Percentiles rank a stretch among this genome's conserved stretches.
Evolutionary conservation across 2,888 invertebrate genomes (phyloP).

Genomic region (Notodonta dromedarius): DNA sequence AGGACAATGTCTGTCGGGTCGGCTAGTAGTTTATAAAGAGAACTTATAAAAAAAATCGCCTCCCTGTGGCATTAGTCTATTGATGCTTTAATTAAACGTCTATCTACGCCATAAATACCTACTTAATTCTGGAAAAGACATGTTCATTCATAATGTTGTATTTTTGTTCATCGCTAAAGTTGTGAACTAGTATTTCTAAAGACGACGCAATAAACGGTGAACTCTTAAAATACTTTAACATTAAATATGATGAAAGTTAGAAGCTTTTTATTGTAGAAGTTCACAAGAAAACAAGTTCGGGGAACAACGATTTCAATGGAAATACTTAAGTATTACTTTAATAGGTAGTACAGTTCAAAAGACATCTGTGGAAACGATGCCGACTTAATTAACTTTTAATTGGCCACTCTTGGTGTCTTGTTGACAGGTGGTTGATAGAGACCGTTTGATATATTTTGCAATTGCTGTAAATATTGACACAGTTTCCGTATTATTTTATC

Average conservation of each 20-base stretch:
- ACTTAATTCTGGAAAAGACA: no score
- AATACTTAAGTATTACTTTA: constrained; percentile 5
- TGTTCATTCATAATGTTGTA: no score
- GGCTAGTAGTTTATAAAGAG: no score
- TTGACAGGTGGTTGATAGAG: neutral
- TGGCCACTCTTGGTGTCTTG: neutral
- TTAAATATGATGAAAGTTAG: neutral
- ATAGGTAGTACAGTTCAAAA: constrained; percentile 5
- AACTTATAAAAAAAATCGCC: no score
- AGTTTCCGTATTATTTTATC: neutral
- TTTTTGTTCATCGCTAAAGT: no score
- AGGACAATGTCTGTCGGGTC: no score
- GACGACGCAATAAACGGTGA: no score
- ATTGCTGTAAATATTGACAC: neutral
- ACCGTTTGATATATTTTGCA: neutral
- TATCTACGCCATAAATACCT: no score
- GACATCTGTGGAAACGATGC: neutral
- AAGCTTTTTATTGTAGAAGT: neutral
- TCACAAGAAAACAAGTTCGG: neutral
- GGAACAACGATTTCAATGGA: constrained; percentile 1
- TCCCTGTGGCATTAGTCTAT: no score
- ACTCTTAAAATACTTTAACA: no score
- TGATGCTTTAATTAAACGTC: no score
- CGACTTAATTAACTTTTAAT: constrained; percentile 7
- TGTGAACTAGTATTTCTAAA: no score